Conservation (phyloP, 2,888 invertebrate species). For the Thumatha senex region DNA sequence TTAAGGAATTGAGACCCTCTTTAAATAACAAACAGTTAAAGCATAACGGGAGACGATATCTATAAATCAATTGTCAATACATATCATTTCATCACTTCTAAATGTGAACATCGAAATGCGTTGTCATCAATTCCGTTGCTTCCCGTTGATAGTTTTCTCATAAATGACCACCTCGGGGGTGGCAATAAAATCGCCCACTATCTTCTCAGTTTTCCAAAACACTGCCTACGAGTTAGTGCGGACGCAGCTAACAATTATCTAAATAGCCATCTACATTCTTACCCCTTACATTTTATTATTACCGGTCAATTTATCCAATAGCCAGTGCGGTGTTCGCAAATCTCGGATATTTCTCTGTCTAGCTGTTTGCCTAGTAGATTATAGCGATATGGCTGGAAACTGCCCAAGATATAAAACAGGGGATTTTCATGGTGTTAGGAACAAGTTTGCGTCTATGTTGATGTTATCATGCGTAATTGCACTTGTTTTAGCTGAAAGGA, state of each 20-base stretch:
- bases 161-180: conserved; percentile 77
- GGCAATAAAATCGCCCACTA: conserved; percentile 73
- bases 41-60: conserved; percentile 18
- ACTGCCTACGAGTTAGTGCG: conserved; percentile 63
- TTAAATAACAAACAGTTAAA: too few species aligned
- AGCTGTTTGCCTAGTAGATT: conserved; percentile 75
- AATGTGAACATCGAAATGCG: conserved; percentile 62
- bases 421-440: conserved; percentile 51
- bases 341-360: conserved; percentile 67
- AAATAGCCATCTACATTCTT: conserved; percentile 84
- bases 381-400: conserved; percentile 66
- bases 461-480: conserved; percentile 36
- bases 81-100: conserved; percentile 51
- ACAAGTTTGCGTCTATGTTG: conserved; percentile 32
- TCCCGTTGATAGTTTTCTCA: conserved; percentile 77
- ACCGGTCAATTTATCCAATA: conserved; percentile 82
- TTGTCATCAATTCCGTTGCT: conserved; percentile 66
- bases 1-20: too few species aligned
- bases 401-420: conserved; percentile 64
- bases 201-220: conserved; percentile 78
- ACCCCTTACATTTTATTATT: conserved; percentile 84
- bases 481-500: conserved; percentile 4
- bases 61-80: conserved; percentile 42
- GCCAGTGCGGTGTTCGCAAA: conserved; percentile 65
- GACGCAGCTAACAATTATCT: conserved; percentile 82